A percentile compares a stretch with the other conserved stretches of the same genome.
Conservation (phyloP, 2,797 vertebrate genomes). For the Enteromius paludinosus region DNA sequence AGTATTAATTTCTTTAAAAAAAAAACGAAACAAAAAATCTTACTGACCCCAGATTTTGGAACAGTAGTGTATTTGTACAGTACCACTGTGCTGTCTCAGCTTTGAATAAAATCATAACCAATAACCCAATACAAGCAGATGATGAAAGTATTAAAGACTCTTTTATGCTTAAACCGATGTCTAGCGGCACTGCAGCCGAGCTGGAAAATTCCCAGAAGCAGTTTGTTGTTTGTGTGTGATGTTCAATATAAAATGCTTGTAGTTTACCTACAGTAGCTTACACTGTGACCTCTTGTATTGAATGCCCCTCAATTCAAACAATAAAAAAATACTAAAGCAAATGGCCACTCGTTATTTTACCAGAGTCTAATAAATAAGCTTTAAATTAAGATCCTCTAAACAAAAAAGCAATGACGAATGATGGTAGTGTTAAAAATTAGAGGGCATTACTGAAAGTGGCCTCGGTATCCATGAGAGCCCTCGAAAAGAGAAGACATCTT, state of each 20-base stretch:
- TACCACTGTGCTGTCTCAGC: constrained; percentile 4
- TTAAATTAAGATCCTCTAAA: constrained; percentile 37
- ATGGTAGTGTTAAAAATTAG: constrained; percentile 6
- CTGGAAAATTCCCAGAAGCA: constrained; percentile 2
- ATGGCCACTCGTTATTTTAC: neutral
- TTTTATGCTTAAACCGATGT: constrained; percentile 17
- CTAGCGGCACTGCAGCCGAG: neutral
- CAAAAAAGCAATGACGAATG: constrained; percentile 29
- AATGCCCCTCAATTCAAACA: constrained; percentile 50
- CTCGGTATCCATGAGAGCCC: neutral
- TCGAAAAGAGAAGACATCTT: neutral
- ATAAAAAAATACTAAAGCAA: constrained; percentile 39
- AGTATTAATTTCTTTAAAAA: neutral
- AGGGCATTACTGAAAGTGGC: neutral
- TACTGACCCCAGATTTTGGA: constrained; percentile 6
- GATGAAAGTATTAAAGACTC: constrained; percentile 20
- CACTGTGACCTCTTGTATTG: constrained; percentile 48
- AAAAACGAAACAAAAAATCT: neutral
- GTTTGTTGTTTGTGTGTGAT: constrained; percentile 37
- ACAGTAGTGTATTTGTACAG: constrained; percentile 1
- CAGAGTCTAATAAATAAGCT: constrained; percentile 39
- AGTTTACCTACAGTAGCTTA: constrained; percentile 25
- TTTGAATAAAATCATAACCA: constrained; percentile 11
- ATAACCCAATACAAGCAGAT: constrained; percentile 28
- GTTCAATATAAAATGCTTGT: constrained; percentile 22